Conservation (phyloP, 2,888 invertebrate species). For the Dysmachus trigonus region DNA sequence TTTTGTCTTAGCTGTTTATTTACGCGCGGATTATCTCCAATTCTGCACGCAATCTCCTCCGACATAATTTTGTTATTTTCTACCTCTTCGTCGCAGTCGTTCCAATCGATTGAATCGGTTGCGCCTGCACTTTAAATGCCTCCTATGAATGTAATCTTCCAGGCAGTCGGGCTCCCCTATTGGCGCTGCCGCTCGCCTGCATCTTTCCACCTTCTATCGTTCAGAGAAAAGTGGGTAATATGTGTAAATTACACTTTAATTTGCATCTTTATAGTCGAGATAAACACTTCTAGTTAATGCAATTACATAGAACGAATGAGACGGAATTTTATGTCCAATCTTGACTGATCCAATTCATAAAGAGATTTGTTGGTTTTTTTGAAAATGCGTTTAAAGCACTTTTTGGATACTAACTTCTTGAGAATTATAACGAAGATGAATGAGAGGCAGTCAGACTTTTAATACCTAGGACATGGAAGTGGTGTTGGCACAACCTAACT, state of each 20-base stretch:
- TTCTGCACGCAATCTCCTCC: constrained; percentile 33
- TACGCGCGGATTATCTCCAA: constrained; percentile 18
- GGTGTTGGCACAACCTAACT: not conserved
- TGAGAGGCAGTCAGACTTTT: not conserved
- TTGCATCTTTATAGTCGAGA: constrained; percentile 16
- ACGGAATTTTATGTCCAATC: not conserved
- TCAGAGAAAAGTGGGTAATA: constrained; percentile 10
- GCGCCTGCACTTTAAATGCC: constrained; percentile 32
- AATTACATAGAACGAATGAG: not conserved
- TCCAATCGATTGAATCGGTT: constrained; percentile 35
- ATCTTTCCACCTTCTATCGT: not conserved
- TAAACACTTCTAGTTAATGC: constrained; percentile 15
- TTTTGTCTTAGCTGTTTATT: not conserved
- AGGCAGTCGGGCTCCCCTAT: not conserved
- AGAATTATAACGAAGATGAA: not conserved
- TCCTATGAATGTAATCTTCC: not conserved
- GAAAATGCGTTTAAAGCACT: not conserved
- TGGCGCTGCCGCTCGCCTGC: not conserved
- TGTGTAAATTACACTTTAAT: constrained; percentile 28
- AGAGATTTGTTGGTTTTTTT: not conserved
- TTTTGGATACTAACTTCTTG: not conserved
- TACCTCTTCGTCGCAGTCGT: not conserved
- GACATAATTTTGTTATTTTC: constrained; percentile 30
- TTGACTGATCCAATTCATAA: not conserved
- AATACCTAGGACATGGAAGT: not conserved